Percentiles rank a stretch among this genome's conserved stretches.
Evolutionary conservation across 2,888 invertebrate genomes (phyloP).

Genomic region (Caenorhabditis panamensis): DNA sequence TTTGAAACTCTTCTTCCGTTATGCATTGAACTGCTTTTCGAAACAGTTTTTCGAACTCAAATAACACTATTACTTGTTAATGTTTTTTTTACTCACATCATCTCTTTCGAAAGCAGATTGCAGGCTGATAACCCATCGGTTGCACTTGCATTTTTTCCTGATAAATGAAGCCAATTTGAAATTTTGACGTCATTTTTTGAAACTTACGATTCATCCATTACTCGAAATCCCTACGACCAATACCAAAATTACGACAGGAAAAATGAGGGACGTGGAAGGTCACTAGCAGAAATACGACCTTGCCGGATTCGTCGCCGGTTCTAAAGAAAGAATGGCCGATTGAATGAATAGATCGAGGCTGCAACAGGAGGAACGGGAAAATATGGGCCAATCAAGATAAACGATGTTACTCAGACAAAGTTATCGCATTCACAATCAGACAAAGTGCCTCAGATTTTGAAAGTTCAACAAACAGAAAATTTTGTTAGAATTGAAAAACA

Average conservation of each 20-base stretch:
- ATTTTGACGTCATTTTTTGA: too few species aligned
- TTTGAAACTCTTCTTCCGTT: conserved; percentile 76
- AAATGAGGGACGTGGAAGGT: neutral
- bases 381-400: conserved; percentile 59
- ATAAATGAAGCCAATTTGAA: too few species aligned
- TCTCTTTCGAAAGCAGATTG: conserved; percentile 73
- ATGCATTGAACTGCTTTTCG: conserved; percentile 79
- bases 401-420: conserved; percentile 4
- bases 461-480: conserved; percentile 1
- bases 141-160: conserved; percentile 69
- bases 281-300: conserved; percentile 19
- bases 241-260: neutral
- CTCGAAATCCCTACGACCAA: neutral
- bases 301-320: neutral
- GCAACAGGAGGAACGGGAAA: conserved; percentile 17
- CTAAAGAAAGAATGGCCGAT: neutral
- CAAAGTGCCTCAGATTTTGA: conserved; percentile 15
- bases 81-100: conserved; percentile 66
- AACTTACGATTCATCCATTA: conserved; percentile 34
- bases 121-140: conserved; percentile 79
- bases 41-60: conserved; percentile 75
- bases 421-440: conserved; percentile 26
- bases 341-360: neutral
- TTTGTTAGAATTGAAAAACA: conserved; percentile 3
- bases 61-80: too few species aligned